These are phyloP conservation scores for Pachyseris speciosa DNA, from an alignment of 64 coral and sea anemone genomes.

Conservation along the genomic window DNA sequence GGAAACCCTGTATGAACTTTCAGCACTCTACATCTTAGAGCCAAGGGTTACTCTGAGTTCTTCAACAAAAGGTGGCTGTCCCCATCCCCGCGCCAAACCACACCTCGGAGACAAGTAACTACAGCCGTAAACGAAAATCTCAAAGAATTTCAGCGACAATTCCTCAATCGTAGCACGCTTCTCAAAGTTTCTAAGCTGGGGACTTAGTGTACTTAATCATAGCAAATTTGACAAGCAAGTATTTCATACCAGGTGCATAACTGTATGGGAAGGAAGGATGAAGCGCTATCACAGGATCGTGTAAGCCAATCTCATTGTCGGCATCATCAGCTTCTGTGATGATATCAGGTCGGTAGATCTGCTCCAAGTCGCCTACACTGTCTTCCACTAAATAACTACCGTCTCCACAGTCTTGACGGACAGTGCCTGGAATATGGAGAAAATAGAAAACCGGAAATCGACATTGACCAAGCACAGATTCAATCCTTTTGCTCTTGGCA, in stretches of 20 bases:
- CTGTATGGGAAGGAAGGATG: constrained; percentile 94
- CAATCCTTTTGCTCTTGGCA: no score
- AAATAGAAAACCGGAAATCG: neutral
- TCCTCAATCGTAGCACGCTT: no score
- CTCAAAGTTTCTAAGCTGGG: no score
- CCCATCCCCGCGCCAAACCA: no score
- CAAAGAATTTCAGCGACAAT: no score
- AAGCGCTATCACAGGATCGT: constrained; percentile 84
- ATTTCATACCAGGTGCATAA: constrained; percentile 90
- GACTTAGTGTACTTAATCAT: no score
- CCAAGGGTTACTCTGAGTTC: no score
- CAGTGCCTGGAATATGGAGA: constrained; percentile 62
- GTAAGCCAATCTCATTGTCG: constrained; percentile 80
- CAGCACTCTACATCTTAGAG: no score
- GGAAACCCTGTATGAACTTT: no score
- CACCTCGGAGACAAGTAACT: no score
- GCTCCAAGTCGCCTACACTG: constrained; percentile 93
- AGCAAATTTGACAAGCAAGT: neutral
- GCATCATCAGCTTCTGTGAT: constrained; percentile 96
- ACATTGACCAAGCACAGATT: neutral
- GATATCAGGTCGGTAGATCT: constrained; percentile 85
- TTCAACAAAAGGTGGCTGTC: no score
- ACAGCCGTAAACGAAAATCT: no score
- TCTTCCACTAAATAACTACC: constrained; percentile 92
- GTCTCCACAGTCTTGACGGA: constrained; percentile 79